phyloP scores from a whole-genome alignment of 2,113 vertebrate genomes.

The Columba livia region DNA sequence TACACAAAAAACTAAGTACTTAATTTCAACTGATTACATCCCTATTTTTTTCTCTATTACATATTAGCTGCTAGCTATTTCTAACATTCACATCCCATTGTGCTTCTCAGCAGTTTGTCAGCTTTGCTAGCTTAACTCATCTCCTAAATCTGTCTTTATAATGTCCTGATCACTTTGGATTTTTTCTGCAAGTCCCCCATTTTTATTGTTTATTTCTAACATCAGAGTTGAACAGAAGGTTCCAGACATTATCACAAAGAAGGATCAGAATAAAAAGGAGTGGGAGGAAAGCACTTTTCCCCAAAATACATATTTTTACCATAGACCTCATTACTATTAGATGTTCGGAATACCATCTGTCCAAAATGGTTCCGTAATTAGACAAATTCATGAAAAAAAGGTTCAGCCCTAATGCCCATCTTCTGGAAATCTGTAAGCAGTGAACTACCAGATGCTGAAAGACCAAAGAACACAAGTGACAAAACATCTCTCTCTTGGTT shows the following conservation, averaged over 20 bases:
- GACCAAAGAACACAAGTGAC: not conserved
- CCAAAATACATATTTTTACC: not conserved
- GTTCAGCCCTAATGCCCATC: not conserved
- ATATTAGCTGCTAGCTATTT: not conserved
- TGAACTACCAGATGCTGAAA: not conserved
- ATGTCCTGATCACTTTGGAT: not conserved
- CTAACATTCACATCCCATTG: not conserved
- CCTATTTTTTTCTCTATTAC: not conserved
- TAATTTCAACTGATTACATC: not conserved
- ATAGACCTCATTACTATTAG: not conserved
- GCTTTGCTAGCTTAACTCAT: not conserved
- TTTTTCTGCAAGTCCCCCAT: not conserved
- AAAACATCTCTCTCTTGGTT: not conserved
- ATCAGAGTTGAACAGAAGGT: not conserved
- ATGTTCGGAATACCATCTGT: not conserved
- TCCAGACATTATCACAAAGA: not conserved
- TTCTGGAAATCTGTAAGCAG: not conserved
- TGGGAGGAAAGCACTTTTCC: not conserved
- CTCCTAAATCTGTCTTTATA: not conserved
- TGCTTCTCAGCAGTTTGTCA: not conserved
- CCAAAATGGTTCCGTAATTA: not conserved
- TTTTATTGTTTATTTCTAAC: not conserved
- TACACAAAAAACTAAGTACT: not conserved
- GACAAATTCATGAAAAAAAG: not conserved
- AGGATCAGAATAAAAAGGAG: not conserved